Evolutionary conservation across 1,140 invertebrate genomes (phyloP).

Genomic region (Zaprionus gabonicus): DNA sequence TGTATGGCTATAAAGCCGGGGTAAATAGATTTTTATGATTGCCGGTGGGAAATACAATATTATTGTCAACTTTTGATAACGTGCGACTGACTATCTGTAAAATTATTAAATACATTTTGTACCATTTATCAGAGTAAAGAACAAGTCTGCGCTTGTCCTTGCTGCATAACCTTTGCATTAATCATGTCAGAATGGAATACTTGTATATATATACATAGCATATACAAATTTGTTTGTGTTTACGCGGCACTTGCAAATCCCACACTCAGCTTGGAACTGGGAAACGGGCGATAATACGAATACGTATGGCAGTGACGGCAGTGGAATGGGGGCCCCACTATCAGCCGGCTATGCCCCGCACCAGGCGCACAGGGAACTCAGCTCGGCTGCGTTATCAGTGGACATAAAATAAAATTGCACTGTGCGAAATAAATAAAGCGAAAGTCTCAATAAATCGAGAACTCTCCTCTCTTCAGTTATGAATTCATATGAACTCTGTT

Average conservation of each 20-base stretch:
- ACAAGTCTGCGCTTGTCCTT: not conserved
- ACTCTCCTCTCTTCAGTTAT: not conserved
- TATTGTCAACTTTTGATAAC: slow-evolving; percentile 2
- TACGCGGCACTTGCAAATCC: not conserved
- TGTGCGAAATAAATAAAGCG: slow-evolving; percentile 1
- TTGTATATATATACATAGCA: not conserved
- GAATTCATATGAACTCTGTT: not conserved
- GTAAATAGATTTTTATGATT: slow-evolving; percentile 1
- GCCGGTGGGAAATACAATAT: not conserved
- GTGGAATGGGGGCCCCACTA: not conserved
- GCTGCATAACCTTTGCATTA: not conserved
- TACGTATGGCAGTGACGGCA: not conserved
- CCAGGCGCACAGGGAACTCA: slow-evolving; percentile 19
- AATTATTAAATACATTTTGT: not conserved
- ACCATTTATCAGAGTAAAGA: not conserved
- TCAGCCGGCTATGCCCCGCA: slow-evolving; percentile 9
- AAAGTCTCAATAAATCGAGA: not conserved
- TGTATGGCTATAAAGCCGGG: not conserved
- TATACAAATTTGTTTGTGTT: not conserved
- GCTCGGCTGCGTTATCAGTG: slow-evolving; percentile 8
- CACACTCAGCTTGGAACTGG: not conserved
- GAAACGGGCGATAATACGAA: not conserved
- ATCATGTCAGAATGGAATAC: not conserved
- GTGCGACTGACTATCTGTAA: not conserved
- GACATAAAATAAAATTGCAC: not conserved